Evolutionary conservation across 2,888 invertebrate genomes (phyloP), one percentile per base, ranked within the genome.

Genomic region (Acleris literana): DNA sequence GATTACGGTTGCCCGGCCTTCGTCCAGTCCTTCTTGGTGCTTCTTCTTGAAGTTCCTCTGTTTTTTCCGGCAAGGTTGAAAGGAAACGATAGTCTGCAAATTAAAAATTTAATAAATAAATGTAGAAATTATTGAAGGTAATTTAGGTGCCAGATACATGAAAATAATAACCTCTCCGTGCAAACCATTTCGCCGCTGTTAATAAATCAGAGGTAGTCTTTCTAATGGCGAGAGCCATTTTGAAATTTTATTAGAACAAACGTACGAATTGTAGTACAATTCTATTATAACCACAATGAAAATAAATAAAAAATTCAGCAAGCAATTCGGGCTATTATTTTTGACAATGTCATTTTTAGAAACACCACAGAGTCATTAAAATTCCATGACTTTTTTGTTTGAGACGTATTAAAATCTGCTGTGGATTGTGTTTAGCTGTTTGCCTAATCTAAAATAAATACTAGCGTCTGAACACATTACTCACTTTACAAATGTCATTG

Each of bases 161-260:
- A 44, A 54, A 17, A 18, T 46, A 55, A 64, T 87, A 89, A 92
- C 91, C 91, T 91, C 88, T 88, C 74, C 85, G 74, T 7, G 85
- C 68, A 46, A 90, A 75, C 88, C 89, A 90, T 82, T 87, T 91
- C 2, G 84, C 78, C 25, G 78, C 75, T 51, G 77, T 74, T 53
- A 89, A 70, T 59, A 86, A 70, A 29, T 84, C 84, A 46, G 72
- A 70, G 13, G 71, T 59, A 0, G 82, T 76, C 74, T 86, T 87
- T 54, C 85, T 78, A 60, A 88, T 74, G 58, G 79, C 81, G 74
- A 88, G 70, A 53, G 90, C 82, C 91, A 91, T 92, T 67, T 16
- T 44, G n/a, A 22, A 57, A 17, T 46, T n/a, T 18, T 7, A 48
- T 62, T n/a, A 13, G 44, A 44, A 43, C 4, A 7, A 3, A 39